These are phyloP conservation scores for Xenopus laevis DNA, from an alignment of 2,113 vertebrate genomes.

Conservation along the genomic window DNA sequence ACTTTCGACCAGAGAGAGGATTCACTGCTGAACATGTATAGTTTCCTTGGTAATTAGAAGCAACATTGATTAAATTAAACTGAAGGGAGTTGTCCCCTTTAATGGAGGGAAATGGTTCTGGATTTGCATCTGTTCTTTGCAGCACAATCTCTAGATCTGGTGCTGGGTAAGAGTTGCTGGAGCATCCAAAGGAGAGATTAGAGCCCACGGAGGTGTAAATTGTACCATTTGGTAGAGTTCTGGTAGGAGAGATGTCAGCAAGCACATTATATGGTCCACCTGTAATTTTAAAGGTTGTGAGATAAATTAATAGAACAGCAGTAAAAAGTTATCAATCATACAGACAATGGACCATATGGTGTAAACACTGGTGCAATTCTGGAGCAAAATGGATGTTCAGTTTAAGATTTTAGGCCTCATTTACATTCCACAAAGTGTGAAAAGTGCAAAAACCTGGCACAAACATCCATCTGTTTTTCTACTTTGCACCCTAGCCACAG, in stretches of 20 bases:
- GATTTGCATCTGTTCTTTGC: neutral
- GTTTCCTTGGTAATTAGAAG: conserved; percentile 63
- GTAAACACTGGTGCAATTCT: no score
- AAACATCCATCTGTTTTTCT: no score
- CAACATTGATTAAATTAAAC: conserved; percentile 57
- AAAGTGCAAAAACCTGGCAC: no score
- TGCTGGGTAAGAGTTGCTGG: conserved; percentile 51
- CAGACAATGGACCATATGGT: neutral
- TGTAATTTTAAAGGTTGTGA: conserved; percentile 45
- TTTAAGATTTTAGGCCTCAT: no score
- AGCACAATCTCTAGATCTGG: conserved; percentile 63
- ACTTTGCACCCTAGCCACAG: no score
- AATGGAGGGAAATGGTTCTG: neutral
- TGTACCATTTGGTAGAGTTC: conserved; percentile 63
- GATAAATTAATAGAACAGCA: neutral
- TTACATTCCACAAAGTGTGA: no score
- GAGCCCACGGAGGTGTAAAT: conserved; percentile 47
- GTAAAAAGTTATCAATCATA: neutral
- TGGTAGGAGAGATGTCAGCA: conserved; percentile 50
- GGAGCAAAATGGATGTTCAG: no score
- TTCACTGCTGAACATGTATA: conserved; percentile 70
- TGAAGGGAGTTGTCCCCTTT: conserved; percentile 32
- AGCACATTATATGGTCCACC: conserved; percentile 58
- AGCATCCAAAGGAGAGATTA: conserved; percentile 64
- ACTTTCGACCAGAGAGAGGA: conserved; percentile 49